Percentiles rank a stretch among this genome's conserved stretches.
Conservation (phyloP, 2,888 invertebrate species). For the Labia minor region DNA sequence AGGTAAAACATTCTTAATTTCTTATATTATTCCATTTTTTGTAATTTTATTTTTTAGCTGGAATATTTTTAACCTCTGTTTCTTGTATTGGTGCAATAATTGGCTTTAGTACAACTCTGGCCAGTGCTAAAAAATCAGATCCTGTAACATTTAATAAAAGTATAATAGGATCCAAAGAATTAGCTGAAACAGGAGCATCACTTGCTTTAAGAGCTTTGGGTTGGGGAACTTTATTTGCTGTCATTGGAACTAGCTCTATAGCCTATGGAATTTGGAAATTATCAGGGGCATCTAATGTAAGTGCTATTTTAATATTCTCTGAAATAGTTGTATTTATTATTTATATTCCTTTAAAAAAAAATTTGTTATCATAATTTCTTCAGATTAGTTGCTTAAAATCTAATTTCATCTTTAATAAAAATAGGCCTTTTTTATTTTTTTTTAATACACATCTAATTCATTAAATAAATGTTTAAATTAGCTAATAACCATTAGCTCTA, state of each 20-base stretch:
- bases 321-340: conserved; percentile 15
- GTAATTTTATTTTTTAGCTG: conserved; percentile 23
- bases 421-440: too few species aligned
- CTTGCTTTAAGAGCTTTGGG: conserved; percentile 75
- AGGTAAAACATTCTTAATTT: neutral
- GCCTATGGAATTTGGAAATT: conserved; percentile 80
- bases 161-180: conserved; percentile 46
- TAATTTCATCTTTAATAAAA: too few species aligned
- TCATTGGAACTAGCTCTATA: conserved; percentile 70
- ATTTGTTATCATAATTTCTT: neutral
- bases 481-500: too few species aligned
- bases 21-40: too few species aligned
- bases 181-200: conserved; percentile 63
- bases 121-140: conserved; percentile 67
- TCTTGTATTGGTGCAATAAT: conserved; percentile 67
- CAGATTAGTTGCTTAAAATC: too few species aligned
- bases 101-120: conserved; percentile 71
- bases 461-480: too few species aligned
- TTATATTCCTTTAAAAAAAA: neutral
- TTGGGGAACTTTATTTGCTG: conserved; percentile 77
- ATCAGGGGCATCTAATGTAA: conserved; percentile 73
- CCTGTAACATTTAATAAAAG: conserved; percentile 66
- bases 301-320: conserved; percentile 29
- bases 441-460: too few species aligned
- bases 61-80: conserved; percentile 54